Conservation (phyloP, 2,888 invertebrate species). For the Dermolepida albohirtum region DNA sequence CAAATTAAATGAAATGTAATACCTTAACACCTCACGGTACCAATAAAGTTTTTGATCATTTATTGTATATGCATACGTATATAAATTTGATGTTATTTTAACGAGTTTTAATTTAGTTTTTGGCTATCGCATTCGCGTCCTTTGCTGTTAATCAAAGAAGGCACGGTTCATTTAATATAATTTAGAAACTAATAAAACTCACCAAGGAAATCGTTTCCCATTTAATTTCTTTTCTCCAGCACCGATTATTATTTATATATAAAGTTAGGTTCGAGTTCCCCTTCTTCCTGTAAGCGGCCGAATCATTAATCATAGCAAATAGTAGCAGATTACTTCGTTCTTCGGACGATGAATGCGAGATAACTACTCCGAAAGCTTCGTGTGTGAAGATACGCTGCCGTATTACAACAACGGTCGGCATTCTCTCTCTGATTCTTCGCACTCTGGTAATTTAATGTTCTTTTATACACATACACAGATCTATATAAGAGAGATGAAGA, state of each 20-base stretch:
- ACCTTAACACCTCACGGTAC: too few relatives aligned
- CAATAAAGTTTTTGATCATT: too few relatives aligned
- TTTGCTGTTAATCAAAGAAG: constrained; percentile 3
- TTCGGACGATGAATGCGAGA: constrained; percentile 38
- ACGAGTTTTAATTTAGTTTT: too few relatives aligned
- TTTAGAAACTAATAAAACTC: constrained; percentile 5
- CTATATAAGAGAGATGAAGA: not conserved
- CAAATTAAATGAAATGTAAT: too few relatives aligned
- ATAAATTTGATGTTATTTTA: too few relatives aligned
- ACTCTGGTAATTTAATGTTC: not conserved
- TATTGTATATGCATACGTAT: too few relatives aligned
- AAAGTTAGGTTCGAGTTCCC: constrained; percentile 21
- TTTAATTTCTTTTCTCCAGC: constrained; percentile 18
- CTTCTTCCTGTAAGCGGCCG: constrained; percentile 5
- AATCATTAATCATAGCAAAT: constrained; percentile 38
- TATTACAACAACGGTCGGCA: constrained; percentile 29
- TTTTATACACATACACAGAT: not conserved
- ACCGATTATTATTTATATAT: constrained; percentile 10
- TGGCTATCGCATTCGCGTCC: too few relatives aligned
- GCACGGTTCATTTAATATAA: constrained; percentile 4
- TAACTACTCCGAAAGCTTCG: constrained; percentile 33
- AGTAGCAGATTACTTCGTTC: constrained; percentile 36
- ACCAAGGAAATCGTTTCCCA: constrained; percentile 2
- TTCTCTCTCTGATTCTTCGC: constrained; percentile 14
- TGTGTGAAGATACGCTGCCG: constrained; percentile 39